Evolutionary conservation across 2,113 vertebrate genomes (phyloP), one percentile per base, ranked within the genome.

Genomic region (Grammomys surdaster): DNA sequence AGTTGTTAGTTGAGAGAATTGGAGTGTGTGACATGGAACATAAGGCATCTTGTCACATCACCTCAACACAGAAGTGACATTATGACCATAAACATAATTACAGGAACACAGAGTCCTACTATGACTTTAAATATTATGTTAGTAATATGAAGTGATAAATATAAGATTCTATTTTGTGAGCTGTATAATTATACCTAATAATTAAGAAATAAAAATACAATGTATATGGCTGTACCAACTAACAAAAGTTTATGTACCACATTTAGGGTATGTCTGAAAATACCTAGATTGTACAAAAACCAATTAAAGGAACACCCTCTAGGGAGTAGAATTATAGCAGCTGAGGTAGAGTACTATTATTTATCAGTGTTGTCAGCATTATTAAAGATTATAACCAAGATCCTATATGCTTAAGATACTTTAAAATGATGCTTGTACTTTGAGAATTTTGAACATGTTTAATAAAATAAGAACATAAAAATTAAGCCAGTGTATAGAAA

Each of bases 151-250:
- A 3, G 46, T 77, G 3, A 81, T 26, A 9, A 88, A 3, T 67
- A 63, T 33, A 36, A 1, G 33, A 65, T 88, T 11, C 48, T 96
- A 69, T 86, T 91, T 94, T 93, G 40, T 88, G 17, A 90, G 10
- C 9, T 88, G 60, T 67, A 95, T 85, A 77, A 73, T 88, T 78
- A 82, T 24, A 31, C 31, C 51, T 65, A 58, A 65, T 75, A 96
- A 95, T 75, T 40, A 58, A n/a, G 2, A 80, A 93, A 90, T 93
- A n/a, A 94, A 84, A 95, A 60, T 16, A 90, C 17, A 94, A n/a
- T 84, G 48, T 51, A 43, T 75, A 31, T 75, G 4, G 46, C 19
- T 86, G 16, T 28, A 89, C 54, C 48, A 40, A 3, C 36, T 81
- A 5, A 65, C 81, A 90, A 36, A 5, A 24, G 36, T 78, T 93